Evolutionary conservation across 2,888 invertebrate genomes (phyloP), one percentile per base, ranked within the genome.

Genomic region (Stictocephala bisonia): DNA sequence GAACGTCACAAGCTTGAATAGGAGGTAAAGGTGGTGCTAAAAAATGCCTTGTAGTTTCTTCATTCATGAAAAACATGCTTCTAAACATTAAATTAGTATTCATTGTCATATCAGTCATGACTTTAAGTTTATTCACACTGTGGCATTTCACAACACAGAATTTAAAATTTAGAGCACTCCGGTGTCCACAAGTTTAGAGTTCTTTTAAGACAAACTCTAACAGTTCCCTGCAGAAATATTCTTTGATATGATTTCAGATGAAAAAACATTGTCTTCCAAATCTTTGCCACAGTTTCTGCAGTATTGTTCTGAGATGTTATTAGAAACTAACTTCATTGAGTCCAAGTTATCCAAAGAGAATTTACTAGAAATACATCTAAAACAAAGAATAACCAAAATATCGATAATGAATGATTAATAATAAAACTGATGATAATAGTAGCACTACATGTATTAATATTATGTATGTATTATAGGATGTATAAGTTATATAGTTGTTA

Each of bases 51-150:
- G 60, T 60, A 15, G 80, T 78, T 72, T 80, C 80, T 74, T 80
- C 80, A 71, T 79, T 80, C 78, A 80, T 80, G 72, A 80, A 79
- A 75, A 80, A 80, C 80, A 80, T 80, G 72, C 80, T 80, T 69
- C 79, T 76, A 72, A 79, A 79, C 78, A 80, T 79, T 48, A 80
- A 75, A 76, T 80, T 80, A 60, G 77, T 79, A 58, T 79, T 80
- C 79, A 79, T 79, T 41, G 67, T 77, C 66, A 70, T 71, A 18
- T 73, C 51, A 58, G 56, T 58, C 60, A 60, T 60, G 6, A 15
- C 22, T 7, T 9, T 26, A 22, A 26, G 1, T 51, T 31, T 22
- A 9, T 15, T 48, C 13, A 29, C 1, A 24, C 29, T 24, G 0
- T 48, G 18, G 15, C 60, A 29, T 15, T 56, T 29, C n/a, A 18